phyloP scores from a whole-genome alignment of 64 coral and sea anemone genomes.

The Hydrozoanthus tunicans region DNA sequence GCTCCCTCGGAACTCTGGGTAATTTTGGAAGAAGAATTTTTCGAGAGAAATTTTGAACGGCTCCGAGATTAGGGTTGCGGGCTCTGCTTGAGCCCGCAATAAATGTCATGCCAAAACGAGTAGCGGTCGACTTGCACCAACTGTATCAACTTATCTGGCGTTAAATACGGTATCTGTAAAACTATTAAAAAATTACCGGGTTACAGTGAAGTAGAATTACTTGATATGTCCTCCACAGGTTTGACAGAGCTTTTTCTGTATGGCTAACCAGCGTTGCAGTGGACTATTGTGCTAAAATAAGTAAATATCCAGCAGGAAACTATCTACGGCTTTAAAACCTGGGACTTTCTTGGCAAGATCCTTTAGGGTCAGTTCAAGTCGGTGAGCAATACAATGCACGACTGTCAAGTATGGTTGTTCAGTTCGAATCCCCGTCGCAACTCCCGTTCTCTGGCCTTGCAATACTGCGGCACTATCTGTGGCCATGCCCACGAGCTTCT shows the following conservation, averaged over 20 bases:
- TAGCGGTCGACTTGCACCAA: background rate
- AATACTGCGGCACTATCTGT: background rate
- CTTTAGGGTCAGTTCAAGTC: conserved; percentile 8
- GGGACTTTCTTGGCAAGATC: conserved; percentile 2
- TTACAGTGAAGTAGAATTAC: conserved; percentile 28
- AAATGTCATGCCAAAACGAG: no score
- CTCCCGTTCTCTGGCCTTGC: background rate
- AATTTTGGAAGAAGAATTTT: no score
- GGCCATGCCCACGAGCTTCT: background rate
- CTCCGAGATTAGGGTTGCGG: no score
- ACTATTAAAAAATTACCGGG: background rate
- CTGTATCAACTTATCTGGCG: background rate
- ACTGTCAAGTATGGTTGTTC: background rate
- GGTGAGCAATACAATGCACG: conserved; percentile 13
- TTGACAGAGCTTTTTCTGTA: conserved; percentile 26
- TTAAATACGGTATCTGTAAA: background rate
- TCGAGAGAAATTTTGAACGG: no score
- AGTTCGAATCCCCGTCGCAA: background rate
- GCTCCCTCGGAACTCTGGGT: no score
- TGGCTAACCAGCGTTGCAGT: conserved; percentile 5
- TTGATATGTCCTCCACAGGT: conserved; percentile 3
- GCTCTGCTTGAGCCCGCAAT: no score
- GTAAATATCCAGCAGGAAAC: background rate
- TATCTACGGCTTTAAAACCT: background rate
- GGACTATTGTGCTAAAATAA: conserved; percentile 23